Base-by-base conservation (phyloP, 2,797 vertebrate species). In the Lepilemur septentrionalis region DNA sequence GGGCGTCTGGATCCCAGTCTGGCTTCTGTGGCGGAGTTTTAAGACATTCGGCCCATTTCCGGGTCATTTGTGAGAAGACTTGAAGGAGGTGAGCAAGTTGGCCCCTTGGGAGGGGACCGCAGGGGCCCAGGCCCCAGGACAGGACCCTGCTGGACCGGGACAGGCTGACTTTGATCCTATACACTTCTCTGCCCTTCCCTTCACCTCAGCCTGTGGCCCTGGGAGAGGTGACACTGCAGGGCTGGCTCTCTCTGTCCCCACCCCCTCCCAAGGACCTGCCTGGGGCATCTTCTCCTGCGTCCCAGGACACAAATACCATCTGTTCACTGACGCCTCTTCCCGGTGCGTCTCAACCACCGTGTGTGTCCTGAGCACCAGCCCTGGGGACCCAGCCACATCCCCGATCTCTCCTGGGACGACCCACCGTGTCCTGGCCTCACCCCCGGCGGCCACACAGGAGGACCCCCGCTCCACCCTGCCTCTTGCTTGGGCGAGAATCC, bases 401-500 rank as follows among this genome's bases (percentile, higher is more conserved):
- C 81, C 0, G 30, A 23, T 57, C 18, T 41, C 55, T 23, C 46
- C 38, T 22, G 1, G 20, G 55, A 61, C 8, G 38, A 81, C 35
- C 78, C 2, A 2, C 46, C 5, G 35, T 2, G 8, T 22, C 57
- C 89, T 38, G 8, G 6, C 35, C 18, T 63, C 17, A 46, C 4
- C 17, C 73, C 15, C 1, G 17, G 32, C 9, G 30, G 43, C 38
- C 12, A 3, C 3, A 9, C 23, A 38, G 3, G 78, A 28, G 0
- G 4, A n/a, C 22, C 46, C 55, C 0, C 1, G 2, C 22, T 28
- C 4, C 28, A 14, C 17, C 7, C 8, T 11, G 10, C 61, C 38
- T 30, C 35, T n/a, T 0, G 8, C n/a, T 6, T 10, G 0, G 11
- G 35, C 22, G 1, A 20, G 41, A 48, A 13, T 48, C 23, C 41